Conservation (phyloP, 2,113 vertebrate genomes). For the Acanthochromis polyacanthus region DNA sequence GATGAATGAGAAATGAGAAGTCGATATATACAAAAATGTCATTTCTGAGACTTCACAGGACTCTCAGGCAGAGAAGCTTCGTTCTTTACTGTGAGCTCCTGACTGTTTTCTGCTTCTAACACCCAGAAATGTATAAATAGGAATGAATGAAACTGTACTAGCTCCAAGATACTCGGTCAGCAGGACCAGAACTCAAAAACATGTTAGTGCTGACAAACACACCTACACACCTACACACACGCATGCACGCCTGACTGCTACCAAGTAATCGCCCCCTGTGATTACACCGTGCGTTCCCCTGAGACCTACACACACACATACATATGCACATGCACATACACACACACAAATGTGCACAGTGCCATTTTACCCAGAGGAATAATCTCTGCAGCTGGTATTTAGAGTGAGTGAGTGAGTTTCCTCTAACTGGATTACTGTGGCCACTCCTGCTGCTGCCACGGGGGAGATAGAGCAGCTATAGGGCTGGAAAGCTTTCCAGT, state of each 20-base stretch:
- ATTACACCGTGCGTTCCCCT: conserved; percentile 68
- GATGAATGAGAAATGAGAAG: too few species aligned
- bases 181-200: too few species aligned
- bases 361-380: conserved; percentile 70
- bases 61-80: too few species aligned
- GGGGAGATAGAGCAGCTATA: conserved; percentile 48
- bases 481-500: conserved; percentile 35
- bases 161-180: too few species aligned
- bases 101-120: too few species aligned
- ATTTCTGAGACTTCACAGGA: too few species aligned
- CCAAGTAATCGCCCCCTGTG: conserved; percentile 71
- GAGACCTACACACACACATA: conserved; percentile 41
- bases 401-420: conserved; percentile 65
- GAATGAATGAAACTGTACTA: too few species aligned
- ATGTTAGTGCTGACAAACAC: conserved; percentile 9
- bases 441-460: conserved; percentile 54
- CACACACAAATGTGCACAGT: conserved; percentile 12
- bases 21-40: too few species aligned
- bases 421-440: conserved; percentile 73
- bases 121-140: too few species aligned
- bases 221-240: conserved; percentile 21
- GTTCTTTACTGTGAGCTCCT: too few species aligned
- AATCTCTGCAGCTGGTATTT: conserved; percentile 66
- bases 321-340: neutral
- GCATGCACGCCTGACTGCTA: conserved; percentile 52